Evolutionary conservation across 2,888 invertebrate species (phyloP), one percentile per base, ranked within the genome.

Genomic region (Caenorhabditis macrosperma): DNA sequence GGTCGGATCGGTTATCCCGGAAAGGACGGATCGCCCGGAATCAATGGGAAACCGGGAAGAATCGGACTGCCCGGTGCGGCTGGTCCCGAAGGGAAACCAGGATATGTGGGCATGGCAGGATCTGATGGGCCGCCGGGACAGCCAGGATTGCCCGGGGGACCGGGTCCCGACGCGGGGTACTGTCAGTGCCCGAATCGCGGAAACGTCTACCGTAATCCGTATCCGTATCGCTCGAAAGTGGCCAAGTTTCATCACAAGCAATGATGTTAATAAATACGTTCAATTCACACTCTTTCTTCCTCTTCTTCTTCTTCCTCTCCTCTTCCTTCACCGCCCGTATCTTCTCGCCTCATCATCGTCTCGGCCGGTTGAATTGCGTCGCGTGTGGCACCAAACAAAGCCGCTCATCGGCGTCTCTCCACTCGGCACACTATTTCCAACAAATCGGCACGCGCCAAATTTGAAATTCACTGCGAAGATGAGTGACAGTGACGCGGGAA

Each of bases 161-260:
- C 74, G 1, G 83, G 83, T 17, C 77, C 48, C 1, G 83, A 83
- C 71, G 83, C 79, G 12, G 80, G 81, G 4, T 83, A 83, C 50
- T 83, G 81, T 67, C 72, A 79, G 30, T 81, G 83, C 24, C 81
- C 83, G 35, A 57, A 54, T 48, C 60, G 82, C 6, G 67, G 61
- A 54, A 66, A 30, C 20, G 44, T 59, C 33, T 78, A 78, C 48
- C 30, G 66, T 9, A 71, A 78, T 26, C 61, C 63, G 38, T 72
- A 78, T 55, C 78, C 71, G 7, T 78, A 66, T 41, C 57, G 54
- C 17, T 24, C 63, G 17, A 74, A 75, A n/a, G n/a, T n/a, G n/a
- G n/a, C n/a, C n/a, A n/a, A n/a, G n/a, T n/a, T n/a, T n/a, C n/a
- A n/a, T 46, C 55, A 67, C 57, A 67, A 52, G 15, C 52, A 60